Evolutionary conservation across 53 echinoderm and acorn worm species (phyloP).

Genomic region (Mesocentrotus franciscanus): DNA sequence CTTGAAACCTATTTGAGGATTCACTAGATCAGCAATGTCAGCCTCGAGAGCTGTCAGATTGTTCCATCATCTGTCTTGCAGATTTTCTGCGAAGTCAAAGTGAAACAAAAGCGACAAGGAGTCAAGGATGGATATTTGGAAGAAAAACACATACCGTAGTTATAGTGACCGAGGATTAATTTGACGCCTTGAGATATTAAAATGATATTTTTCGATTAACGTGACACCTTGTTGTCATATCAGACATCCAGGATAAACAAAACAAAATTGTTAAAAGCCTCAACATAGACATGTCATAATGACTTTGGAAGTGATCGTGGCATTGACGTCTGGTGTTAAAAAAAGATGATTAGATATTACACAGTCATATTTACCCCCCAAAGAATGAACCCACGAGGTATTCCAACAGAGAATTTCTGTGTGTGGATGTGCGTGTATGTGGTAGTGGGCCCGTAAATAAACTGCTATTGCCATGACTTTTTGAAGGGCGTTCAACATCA

Average conservation of each 20-base stretch:
- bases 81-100: not conserved
- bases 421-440: not conserved
- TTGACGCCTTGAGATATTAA: not conserved
- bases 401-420: not conserved
- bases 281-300: not conserved
- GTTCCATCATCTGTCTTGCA: no score
- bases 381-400: not conserved
- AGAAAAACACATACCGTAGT: slow-evolving; percentile 7
- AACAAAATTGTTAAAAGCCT: not conserved
- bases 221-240: not conserved
- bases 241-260: not conserved
- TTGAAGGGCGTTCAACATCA: not conserved
- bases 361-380: not conserved
- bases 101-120: not conserved
- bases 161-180: slow-evolving; percentile 24
- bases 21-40: no score
- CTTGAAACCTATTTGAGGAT: no score
- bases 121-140: not conserved
- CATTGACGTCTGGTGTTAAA: not conserved
- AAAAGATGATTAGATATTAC: not conserved
- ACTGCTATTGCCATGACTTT: not conserved
- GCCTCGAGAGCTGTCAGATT: no score
- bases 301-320: not conserved
- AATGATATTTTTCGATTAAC: not conserved
- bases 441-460: not conserved